Evolutionary conservation across 2,113 vertebrate species (phyloP).

Genomic region (Phodopus roborovskii): DNA sequence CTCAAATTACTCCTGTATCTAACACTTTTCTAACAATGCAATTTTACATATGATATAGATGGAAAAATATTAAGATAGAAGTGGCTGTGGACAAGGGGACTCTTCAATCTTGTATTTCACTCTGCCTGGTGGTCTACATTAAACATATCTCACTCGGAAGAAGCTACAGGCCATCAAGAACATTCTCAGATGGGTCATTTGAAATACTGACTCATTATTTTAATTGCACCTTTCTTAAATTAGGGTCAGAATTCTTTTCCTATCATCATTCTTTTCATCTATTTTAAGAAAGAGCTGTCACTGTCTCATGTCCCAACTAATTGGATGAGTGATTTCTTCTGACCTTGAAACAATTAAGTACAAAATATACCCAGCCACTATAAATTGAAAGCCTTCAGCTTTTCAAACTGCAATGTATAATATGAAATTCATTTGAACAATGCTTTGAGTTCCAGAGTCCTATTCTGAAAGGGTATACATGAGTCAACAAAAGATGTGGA

Average conservation of each 20-base stretch:
- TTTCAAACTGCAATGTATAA: not conserved
- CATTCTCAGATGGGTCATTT: conserved; percentile 20
- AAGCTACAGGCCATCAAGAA: not conserved
- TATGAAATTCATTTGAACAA: not conserved
- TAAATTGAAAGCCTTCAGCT: conserved; percentile 80
- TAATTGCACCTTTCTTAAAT: conserved; percentile 81
- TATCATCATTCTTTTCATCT: conserved; percentile 66
- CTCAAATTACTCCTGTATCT: conserved; percentile 8
- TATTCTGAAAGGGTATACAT: not conserved
- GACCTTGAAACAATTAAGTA: conserved; percentile 84
- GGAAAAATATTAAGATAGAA: not conserved
- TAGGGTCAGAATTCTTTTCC: conserved; percentile 83
- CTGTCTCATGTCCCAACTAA: conserved; percentile 84
- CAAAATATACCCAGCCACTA: conserved; percentile 74
- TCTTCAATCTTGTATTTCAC: conserved; percentile 10
- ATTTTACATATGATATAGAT: not conserved
- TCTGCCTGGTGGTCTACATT: not conserved
- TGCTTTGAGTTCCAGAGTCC: not conserved
- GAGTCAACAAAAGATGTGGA: not conserved
- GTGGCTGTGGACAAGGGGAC: not conserved
- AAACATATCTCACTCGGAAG: conserved; percentile 20
- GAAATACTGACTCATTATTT: conserved; percentile 80
- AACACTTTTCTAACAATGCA: conserved; percentile 18
- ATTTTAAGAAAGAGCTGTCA: conserved; percentile 80
- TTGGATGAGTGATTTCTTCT: conserved; percentile 84